Percentiles rank a stretch among this genome's conserved stretches.
phyloP scores from a whole-genome alignment of 2,113 vertebrate species.

The Phalacrocorax pelagicus region DNA sequence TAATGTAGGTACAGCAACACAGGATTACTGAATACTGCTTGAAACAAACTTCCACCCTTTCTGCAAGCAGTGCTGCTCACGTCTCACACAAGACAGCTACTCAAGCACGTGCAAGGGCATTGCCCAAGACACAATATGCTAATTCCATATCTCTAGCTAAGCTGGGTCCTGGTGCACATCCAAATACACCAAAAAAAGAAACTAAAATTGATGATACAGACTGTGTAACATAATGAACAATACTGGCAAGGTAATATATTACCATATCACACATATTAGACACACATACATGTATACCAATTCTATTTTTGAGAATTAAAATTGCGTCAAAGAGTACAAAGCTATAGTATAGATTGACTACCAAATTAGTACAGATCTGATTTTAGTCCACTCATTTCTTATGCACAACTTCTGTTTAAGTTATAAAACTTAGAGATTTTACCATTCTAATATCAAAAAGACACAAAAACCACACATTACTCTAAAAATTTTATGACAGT shows the following conservation, averaged over 20 bases:
- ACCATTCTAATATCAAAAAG: not conserved
- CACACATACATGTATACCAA: not conserved
- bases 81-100: constrained; percentile 56
- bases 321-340: not conserved
- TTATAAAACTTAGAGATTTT: not conserved
- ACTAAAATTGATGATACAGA: not conserved
- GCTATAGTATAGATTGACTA: not conserved
- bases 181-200: constrained; percentile 7
- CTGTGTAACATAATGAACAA: constrained; percentile 27
- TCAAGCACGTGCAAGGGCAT: constrained; percentile 80
- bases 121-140: constrained; percentile 78
- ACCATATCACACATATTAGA: not conserved
- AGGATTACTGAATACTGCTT: constrained; percentile 1
- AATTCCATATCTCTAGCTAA: constrained; percentile 70
- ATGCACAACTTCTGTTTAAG: not conserved
- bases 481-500: not conserved
- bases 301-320: not conserved
- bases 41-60: constrained; percentile 47
- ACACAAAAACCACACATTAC: rapidly evolving
- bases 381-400: not conserved
- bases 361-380: not conserved
- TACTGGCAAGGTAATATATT: not conserved
- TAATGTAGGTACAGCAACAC: constrained; percentile 58
- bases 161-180: constrained; percentile 14
- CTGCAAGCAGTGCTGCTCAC: constrained; percentile 71